These are phyloP conservation scores for Drosophila malerkotliana DNA, from an alignment of 1,140 invertebrate species.

Conservation along the genomic window DNA sequence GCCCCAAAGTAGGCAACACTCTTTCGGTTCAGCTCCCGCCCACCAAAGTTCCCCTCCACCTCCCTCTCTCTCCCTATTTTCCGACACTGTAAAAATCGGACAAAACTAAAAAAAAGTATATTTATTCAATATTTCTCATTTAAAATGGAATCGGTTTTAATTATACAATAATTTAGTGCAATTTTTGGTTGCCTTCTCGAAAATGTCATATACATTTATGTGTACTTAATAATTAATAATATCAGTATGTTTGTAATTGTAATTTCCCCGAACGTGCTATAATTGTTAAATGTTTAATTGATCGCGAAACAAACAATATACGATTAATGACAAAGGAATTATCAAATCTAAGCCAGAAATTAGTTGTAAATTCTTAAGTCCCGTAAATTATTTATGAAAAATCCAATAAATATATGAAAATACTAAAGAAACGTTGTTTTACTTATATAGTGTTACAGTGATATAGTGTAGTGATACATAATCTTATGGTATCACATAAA, in stretches of 20 bases:
- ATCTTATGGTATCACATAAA: not conserved
- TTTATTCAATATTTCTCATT: conserved; percentile 26
- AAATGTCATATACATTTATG: conserved; percentile 23
- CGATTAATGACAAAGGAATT: conserved; percentile 47
- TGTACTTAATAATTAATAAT: conserved; percentile 26
- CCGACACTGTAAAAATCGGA: conserved; percentile 48
- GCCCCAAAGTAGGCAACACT: conserved; percentile 45
- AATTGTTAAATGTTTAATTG: conserved; percentile 73
- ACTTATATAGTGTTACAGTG: not conserved
- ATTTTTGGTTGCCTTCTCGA: conserved; percentile 65
- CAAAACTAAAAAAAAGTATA: conserved; percentile 6
- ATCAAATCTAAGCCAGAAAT: conserved; percentile 68
- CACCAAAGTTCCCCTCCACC: not conserved
- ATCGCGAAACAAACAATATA: conserved; percentile 39
- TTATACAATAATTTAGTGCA: conserved; percentile 56
- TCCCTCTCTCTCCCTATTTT: not conserved
- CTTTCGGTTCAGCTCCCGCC: conserved; percentile 14
- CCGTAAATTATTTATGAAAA: conserved; percentile 74
- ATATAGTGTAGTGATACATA: no score
- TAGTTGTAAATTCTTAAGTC: conserved; percentile 76
- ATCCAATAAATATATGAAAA: conserved; percentile 71
- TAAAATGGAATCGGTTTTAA: conserved; percentile 43
- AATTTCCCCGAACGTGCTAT: conserved; percentile 73
- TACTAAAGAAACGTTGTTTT: conserved; percentile 26
- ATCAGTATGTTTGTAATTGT: conserved; percentile 38